phyloP scores from a whole-genome alignment of 2,797 vertebrate species.

The Myripristis jacobus region DNA sequence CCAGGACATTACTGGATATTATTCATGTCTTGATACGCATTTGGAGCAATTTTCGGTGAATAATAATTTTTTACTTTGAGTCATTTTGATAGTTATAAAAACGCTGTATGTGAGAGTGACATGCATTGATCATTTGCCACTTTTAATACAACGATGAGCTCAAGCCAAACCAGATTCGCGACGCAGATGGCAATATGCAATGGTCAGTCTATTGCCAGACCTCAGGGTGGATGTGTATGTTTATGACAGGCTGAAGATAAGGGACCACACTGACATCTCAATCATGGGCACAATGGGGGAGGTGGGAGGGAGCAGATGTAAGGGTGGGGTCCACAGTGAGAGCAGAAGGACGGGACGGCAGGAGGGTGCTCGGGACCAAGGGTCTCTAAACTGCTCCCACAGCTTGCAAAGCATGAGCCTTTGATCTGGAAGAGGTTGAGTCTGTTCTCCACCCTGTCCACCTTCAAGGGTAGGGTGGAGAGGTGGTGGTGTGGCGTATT shows the following conservation, averaged over 20 bases:
- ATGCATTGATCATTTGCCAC: not conserved
- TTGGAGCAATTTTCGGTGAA: slow-evolving; percentile 15
- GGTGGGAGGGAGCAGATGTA: slow-evolving; percentile 69
- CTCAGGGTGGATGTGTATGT: slow-evolving; percentile 32
- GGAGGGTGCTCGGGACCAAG: slow-evolving; percentile 43
- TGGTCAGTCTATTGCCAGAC: slow-evolving; percentile 26
- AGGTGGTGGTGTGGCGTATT: slow-evolving; percentile 37
- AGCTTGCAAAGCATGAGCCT: slow-evolving; percentile 42
- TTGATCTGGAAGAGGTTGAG: slow-evolving; percentile 65
- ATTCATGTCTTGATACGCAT: slow-evolving; percentile 18
- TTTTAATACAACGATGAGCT: slow-evolving; percentile 7
- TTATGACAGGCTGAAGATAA: slow-evolving; percentile 1
- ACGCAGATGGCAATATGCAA: not conserved
- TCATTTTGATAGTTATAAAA: not conserved
- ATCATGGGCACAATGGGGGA: slow-evolving; percentile 60
- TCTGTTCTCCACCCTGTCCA: slow-evolving; percentile 54
- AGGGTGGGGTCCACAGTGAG: slow-evolving; percentile 61
- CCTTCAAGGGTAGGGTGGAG: slow-evolving; percentile 31
- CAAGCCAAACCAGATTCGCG: slow-evolving; percentile 1
- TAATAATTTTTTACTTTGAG: slow-evolving; percentile 2
- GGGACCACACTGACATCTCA: slow-evolving; percentile 62
- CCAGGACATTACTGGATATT: slow-evolving; percentile 29
- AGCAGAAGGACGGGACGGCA: slow-evolving; percentile 40
- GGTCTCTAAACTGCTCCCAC: slow-evolving; percentile 35
- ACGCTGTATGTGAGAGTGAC: not conserved